Conservation (phyloP, 2,113 vertebrate species). For the Rhinogobius similis region DNA sequence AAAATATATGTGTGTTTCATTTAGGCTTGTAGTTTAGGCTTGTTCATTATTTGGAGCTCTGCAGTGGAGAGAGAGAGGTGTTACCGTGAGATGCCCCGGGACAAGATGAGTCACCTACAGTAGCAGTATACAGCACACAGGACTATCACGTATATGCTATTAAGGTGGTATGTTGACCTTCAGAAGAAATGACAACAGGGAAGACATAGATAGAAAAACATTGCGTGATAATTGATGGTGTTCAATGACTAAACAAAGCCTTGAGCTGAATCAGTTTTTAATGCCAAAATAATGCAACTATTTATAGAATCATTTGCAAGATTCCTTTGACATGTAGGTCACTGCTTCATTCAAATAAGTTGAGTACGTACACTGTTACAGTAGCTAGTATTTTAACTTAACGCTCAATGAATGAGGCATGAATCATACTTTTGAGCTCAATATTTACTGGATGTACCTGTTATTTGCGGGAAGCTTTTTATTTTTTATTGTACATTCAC, state of each 20-base stretch:
- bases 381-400: no score
- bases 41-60: conserved; percentile 6
- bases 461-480: no score
- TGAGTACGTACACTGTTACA: no score
- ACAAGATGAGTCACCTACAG: conserved; percentile 49
- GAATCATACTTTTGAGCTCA: no score
- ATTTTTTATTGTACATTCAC: no score
- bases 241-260: not conserved
- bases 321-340: not conserved
- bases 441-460: no score
- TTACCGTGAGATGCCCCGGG: conserved; percentile 19
- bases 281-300: not conserved
- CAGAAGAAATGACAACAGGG: conserved; percentile 8
- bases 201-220: conserved; percentile 20
- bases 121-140: not conserved
- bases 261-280: not conserved
- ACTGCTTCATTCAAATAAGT: no score
- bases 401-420: no score
- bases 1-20: not conserved
- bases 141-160: conserved; percentile 8
- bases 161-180: conserved; percentile 4
- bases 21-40: conserved; percentile 2
- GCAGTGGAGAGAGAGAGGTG: not conserved
- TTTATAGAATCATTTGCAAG: not conserved
- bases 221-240: conserved; percentile 12